These are phyloP conservation scores for Motacilla alba DNA, from an alignment of 2,113 vertebrate species.

Conservation along the genomic window DNA sequence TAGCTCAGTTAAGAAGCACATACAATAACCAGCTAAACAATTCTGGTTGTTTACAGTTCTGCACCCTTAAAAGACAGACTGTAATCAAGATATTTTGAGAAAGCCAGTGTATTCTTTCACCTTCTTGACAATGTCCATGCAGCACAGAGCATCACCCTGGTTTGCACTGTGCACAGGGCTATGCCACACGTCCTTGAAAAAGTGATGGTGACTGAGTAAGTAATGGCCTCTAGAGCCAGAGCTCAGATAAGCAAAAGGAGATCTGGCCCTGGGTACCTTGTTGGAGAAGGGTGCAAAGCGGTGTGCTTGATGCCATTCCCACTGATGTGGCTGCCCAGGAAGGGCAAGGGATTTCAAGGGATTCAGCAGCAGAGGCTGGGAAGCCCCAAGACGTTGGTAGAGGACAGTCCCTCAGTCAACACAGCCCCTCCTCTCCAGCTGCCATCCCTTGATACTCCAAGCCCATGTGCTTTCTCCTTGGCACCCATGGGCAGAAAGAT, in stretches of 20 bases:
- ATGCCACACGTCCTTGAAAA: background rate
- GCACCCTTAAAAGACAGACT: background rate
- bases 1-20: background rate
- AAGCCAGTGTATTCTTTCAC: background rate
- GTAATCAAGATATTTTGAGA: background rate
- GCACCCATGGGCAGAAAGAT: background rate
- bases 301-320: background rate
- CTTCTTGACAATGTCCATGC: background rate
- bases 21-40: background rate
- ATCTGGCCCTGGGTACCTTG: background rate
- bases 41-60: background rate
- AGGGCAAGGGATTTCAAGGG: too few species aligned
- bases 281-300: background rate
- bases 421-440: background rate
- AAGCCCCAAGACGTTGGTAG: accelerated
- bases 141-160: background rate
- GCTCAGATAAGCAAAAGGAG: background rate
- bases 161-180: background rate
- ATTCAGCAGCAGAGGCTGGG: background rate
- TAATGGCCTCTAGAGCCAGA: background rate
- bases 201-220: background rate
- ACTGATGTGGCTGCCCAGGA: background rate
- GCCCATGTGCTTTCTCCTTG: background rate
- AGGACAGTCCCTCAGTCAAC: background rate
- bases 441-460: background rate